Percentiles rank a stretch among this genome's conserved stretches.
These are phyloP conservation scores for Cygnus buccinator DNA, from an alignment of 2,113 vertebrate genomes.

Conservation along the genomic window DNA sequence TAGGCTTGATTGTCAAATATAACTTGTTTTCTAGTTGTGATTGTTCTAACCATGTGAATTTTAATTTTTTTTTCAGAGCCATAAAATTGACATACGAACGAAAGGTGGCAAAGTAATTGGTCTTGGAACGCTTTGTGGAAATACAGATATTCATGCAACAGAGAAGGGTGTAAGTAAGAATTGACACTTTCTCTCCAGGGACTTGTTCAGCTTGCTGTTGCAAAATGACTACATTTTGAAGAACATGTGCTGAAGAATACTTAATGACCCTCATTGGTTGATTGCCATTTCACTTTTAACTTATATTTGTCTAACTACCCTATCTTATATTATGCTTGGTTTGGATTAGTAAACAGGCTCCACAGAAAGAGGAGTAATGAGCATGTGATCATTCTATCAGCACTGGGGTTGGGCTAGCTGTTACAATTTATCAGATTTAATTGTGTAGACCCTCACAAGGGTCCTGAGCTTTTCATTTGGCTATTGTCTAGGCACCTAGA, in stretches of 20 bases:
- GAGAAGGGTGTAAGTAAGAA: constrained; percentile 84
- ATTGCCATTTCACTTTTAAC: neutral
- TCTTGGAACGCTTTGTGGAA: constrained; percentile 88
- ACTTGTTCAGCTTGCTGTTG: neutral
- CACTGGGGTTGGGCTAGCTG: neutral
- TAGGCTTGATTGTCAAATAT: neutral
- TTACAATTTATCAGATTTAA: neutral
- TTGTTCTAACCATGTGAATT: neutral
- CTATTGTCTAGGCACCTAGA: neutral
- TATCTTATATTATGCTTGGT: neutral
- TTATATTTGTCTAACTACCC: neutral
- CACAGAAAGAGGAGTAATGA: neutral
- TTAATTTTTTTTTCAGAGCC: constrained; percentile 78
- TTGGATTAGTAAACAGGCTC: neutral
- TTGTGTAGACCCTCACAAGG: neutral
- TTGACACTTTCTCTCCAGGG: neutral
- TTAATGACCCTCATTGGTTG: neutral
- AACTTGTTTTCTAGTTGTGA: neutral
- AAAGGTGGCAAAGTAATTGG: constrained; percentile 87
- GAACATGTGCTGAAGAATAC: neutral
- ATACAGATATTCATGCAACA: constrained; percentile 84
- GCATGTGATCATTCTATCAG: neutral
- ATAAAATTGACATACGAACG: constrained; percentile 84
- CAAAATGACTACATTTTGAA: neutral
- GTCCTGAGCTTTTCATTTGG: neutral